Evolutionary conservation across 2,797 vertebrate genomes (phyloP), one percentile per base, ranked within the genome.

Genomic region (Nyctibius grandis): DNA sequence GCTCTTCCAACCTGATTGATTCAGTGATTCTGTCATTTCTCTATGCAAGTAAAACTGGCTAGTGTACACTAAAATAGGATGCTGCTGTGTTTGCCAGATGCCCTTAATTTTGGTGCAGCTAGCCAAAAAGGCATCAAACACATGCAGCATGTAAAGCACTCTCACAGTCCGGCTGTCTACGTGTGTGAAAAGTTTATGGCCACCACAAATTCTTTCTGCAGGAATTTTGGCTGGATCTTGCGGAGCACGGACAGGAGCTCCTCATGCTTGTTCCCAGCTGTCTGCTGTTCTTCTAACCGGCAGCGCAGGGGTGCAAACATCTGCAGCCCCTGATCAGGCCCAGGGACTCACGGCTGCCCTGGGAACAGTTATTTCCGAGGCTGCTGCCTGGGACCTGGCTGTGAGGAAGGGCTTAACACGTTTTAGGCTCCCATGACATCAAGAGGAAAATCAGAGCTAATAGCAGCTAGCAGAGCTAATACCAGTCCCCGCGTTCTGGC

Each of bases 151-250:
- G 33, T 42, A 16, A 70, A 48, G 40, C 33, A 33, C 40, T 11
- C 54, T 36, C 57, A 47, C 36, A 50, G 2, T 17, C n/a, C 0
- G 1, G 11, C 50, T 18, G 31, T 33, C 57, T 38, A 8, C 3
- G 22, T 3, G n/a, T 15, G 18, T n/a, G 29, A 45, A 45, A 12
- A 40, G 29, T 44, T 42, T 29, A 22, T 5, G 77, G 45, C 8
- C 23, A 21, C 31, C n/a, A 8, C 67, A 64, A 63, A 44, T 38
- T 50, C 10, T 36, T 48, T 42, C 42, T 47, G n/a, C 53, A 50
- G 57, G 50, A 47, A 45, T 50, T 70, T 33, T 1, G 1, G 22
- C 36, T 61, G 67, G 33, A 16, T 16, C n/a, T 19, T 6, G 16
- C 76, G 48, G 34, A 48, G 31, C 33, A 22, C 6, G 6, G 57